Base-by-base conservation (phyloP, 1,140 invertebrate genomes). In the Whitmania pigra region DNA sequence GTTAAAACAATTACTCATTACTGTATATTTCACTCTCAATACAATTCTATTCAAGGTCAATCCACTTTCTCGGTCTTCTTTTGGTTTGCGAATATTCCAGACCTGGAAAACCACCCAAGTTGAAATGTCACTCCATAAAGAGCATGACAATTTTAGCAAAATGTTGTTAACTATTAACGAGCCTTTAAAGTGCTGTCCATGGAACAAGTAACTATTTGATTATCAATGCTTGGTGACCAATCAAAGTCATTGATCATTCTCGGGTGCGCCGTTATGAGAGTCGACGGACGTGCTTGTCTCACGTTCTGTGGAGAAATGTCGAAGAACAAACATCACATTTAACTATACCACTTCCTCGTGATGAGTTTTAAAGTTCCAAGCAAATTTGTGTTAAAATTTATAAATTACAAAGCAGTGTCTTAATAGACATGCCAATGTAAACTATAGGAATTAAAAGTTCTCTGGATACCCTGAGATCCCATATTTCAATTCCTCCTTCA, bases 401-500 rank as follows among this genome's bases (percentile, higher is more conserved):
- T 25, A 31, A 25, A 25, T 25, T 63, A 25, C 11, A 7, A 31
- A n/a, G 57, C 25, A 25, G 25, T 25, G 18, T 63, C 29, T 13
- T 63, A 13, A 22, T 11, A 31, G 5, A 7, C 11, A 13, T 63
- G 11, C 22, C 1, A 25, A 25, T 63, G 9, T 25, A 63, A 18
- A 31, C 67, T 11, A n/a, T 11, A 71, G 9, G 22, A 53, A 71
- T 53, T n/a, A 40, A 2, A 25, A n/a, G 2, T 67, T 31, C 29
- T 36, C 7, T n/a, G 73, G 75, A 76, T 78, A 83, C 82, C 75
- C 94, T 85, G 76, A 90, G 88, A 81, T 97, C 94, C 93, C 93
- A 97, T 74, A 97, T 87, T 81, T 93, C 89, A 13, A 96, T 87
- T 83, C 97, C 93, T 20, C 92, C 93, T 80, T 95, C 93, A 82